A percentile compares a stretch with the other conserved stretches of the same genome.
Conservation (phyloP, 2,888 invertebrate genomes). For the Apodemia duryi region DNA sequence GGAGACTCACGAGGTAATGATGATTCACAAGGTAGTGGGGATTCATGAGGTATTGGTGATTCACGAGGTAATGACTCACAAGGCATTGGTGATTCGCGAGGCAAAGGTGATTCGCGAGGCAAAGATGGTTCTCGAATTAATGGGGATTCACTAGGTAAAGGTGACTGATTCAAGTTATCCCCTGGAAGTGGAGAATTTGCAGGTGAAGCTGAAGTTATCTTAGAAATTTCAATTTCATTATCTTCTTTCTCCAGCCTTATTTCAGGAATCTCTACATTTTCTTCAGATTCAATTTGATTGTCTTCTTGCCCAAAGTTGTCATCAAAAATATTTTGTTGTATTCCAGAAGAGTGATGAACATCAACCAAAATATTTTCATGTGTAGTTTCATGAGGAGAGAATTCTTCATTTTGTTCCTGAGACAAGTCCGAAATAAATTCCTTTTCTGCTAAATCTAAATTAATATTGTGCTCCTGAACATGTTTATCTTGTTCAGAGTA, state of each 20-base stretch:
- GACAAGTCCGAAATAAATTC: slow-evolving; percentile 23
- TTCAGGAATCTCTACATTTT: slow-evolving; percentile 24
- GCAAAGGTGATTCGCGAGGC: slow-evolving; percentile 35
- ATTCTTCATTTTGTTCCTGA: slow-evolving; percentile 20
- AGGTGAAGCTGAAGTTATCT: slow-evolving; percentile 26
- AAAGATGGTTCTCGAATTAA: slow-evolving; percentile 33
- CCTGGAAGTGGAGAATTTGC: slow-evolving; percentile 26
- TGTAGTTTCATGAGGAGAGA: slow-evolving; percentile 24
- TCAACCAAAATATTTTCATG: slow-evolving; percentile 39
- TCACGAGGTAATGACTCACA: slow-evolving; percentile 23
- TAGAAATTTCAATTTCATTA: slow-evolving; percentile 22
- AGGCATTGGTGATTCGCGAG: slow-evolving; percentile 29
- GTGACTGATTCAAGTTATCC: slow-evolving; percentile 22
- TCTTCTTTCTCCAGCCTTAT: slow-evolving; percentile 25
- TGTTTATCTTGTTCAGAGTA: slow-evolving; percentile 18
- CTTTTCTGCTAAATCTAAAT: slow-evolving; percentile 22
- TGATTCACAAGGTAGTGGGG: slow-evolving; percentile 35
- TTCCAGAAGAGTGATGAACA: slow-evolving; percentile 39
- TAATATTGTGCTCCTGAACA: slow-evolving; percentile 22
- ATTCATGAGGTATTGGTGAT: slow-evolving; percentile 38
- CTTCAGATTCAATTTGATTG: slow-evolving; percentile 6
- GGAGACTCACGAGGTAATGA: slow-evolving; percentile 30
- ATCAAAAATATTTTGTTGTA: slow-evolving; percentile 25
- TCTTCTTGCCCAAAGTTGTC: slow-evolving; percentile 21
- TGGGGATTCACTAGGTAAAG: slow-evolving; percentile 37